phyloP scores from a whole-genome alignment of 1,140 invertebrate genomes.

The Reticulitermes speratus region DNA sequence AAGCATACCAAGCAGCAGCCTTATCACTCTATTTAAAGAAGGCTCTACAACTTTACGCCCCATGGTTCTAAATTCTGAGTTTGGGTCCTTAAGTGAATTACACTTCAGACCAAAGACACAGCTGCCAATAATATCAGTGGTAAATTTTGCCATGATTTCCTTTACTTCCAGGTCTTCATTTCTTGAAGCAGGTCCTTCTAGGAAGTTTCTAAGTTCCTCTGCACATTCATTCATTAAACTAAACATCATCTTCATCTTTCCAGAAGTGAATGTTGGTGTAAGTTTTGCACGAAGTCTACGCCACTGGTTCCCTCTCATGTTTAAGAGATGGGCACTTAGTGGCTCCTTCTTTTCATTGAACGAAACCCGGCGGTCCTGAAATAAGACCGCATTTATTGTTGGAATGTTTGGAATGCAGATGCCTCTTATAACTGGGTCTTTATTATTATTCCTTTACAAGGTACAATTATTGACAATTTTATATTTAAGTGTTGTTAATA shows the following conservation, averaged over 20 bases:
- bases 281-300: constrained; percentile 48
- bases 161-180: constrained; percentile 50
- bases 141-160: constrained; percentile 58
- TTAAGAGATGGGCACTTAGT: constrained; percentile 38
- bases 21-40: neutral
- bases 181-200: neutral
- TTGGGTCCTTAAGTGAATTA: constrained; percentile 54
- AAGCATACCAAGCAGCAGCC: neutral
- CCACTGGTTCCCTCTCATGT: constrained; percentile 43
- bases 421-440: no score
- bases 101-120: constrained; percentile 63
- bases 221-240: constrained; percentile 33
- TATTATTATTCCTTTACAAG: no score
- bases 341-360: constrained; percentile 40
- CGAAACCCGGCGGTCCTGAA: constrained; percentile 46
- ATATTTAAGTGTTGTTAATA: no score
- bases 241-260: constrained; percentile 49
- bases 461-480: no score
- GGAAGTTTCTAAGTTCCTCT: constrained; percentile 16
- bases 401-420: no score
- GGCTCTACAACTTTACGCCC: constrained; percentile 34
- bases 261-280: constrained; percentile 47
- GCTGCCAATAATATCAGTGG: constrained; percentile 63
- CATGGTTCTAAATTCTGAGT: constrained; percentile 52
- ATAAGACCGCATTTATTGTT: neutral